These are phyloP conservation scores for Osmoderma eremita DNA, from an alignment of 2,888 invertebrate species.

Conservation along the genomic window DNA sequence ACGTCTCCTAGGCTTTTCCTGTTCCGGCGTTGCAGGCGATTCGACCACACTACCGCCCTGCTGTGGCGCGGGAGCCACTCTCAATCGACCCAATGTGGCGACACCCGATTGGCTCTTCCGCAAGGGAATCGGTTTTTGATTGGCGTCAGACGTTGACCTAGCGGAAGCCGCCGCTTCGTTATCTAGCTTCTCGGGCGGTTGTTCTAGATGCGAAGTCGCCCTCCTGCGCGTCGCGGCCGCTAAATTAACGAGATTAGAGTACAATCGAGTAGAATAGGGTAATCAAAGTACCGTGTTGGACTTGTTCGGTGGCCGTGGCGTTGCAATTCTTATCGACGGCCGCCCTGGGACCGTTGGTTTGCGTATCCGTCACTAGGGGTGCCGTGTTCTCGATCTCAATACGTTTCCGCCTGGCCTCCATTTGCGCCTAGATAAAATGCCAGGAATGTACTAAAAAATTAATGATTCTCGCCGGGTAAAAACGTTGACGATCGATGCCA, in stretches of 20 bases:
- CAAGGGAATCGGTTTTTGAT: conserved; percentile 59
- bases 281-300: conserved; percentile 55
- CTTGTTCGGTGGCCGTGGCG: conserved; percentile 67
- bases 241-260: too few species aligned
- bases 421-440: conserved; percentile 62
- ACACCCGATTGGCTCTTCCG: conserved; percentile 67
- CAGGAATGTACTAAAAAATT: conserved; percentile 37
- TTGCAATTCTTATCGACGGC: conserved; percentile 76
- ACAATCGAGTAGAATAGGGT: too few species aligned
- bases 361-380: conserved; percentile 71
- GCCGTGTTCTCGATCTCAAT: conserved; percentile 73
- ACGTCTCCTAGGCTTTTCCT: conserved; percentile 60
- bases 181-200: conserved; percentile 66
- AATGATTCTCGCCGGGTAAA: conserved; percentile 33
- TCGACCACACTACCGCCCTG: conserved; percentile 58
- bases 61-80: conserved; percentile 67
- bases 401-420: conserved; percentile 65
- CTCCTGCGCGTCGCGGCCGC: conserved; percentile 60
- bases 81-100: conserved; percentile 77
- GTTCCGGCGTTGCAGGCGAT: conserved; percentile 58
- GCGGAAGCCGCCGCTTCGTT: conserved; percentile 75
- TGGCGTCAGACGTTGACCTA: conserved; percentile 63
- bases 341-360: conserved; percentile 63
- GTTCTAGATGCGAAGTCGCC: conserved; percentile 62
- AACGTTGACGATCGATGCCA: not conserved